Evolutionary conservation across 2,797 vertebrate species (phyloP).

Genomic region (Craterocephalus amniculus): DNA sequence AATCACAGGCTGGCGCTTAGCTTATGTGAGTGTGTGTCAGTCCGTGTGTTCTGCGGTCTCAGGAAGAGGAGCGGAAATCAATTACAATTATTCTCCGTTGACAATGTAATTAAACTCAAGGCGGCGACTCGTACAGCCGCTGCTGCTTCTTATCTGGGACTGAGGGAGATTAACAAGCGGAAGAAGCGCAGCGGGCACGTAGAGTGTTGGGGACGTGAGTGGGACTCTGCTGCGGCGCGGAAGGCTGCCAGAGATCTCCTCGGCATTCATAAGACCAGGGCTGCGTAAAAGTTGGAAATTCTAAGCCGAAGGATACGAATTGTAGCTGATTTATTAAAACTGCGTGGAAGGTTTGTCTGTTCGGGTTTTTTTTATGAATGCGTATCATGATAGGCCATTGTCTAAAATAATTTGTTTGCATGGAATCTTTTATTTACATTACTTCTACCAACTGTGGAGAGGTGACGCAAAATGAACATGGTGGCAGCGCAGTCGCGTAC

Average conservation of each 20-base stretch:
- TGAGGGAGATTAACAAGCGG: slow-evolving; percentile 76
- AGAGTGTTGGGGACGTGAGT: slow-evolving; percentile 44
- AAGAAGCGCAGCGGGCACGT: slow-evolving; percentile 35
- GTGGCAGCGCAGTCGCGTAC: no score
- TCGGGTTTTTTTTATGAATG: no score
- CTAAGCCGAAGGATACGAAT: no score
- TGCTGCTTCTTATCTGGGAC: slow-evolving; percentile 75
- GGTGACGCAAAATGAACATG: no score
- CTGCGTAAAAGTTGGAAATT: neutral
- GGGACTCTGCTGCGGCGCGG: neutral
- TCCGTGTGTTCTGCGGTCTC: slow-evolving; percentile 18
- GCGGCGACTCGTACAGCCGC: slow-evolving; percentile 74
- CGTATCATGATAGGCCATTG: no score
- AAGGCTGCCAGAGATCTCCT: neutral
- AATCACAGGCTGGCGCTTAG: no score
- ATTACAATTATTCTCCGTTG: slow-evolving; percentile 96
- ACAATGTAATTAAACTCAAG: slow-evolving; percentile 93
- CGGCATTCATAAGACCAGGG: neutral
- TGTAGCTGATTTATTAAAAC: no score
- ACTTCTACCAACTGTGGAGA: no score
- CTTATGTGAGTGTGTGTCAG: neutral
- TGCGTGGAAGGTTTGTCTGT: no score
- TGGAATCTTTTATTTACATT: no score
- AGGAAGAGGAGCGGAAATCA: slow-evolving; percentile 85
- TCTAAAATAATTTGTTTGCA: no score